Base-by-base conservation (phyloP, 2,797 vertebrate genomes). In the Oreortyx pictus region DNA sequence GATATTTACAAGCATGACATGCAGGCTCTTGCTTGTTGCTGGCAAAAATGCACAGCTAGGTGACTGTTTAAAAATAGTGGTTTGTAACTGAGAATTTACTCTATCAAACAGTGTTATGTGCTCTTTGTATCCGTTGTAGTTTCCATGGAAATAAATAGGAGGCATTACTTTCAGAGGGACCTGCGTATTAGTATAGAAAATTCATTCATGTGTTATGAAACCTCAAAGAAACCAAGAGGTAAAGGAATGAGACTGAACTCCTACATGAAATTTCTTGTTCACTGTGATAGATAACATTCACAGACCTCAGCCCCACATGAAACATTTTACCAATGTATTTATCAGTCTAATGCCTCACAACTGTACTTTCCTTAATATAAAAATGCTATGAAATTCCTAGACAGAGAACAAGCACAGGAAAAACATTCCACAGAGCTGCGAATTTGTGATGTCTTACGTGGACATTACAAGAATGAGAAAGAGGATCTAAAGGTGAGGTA, bases 251-350 rank as follows among this genome's bases (percentile, higher is more conserved):
- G 59, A n/a, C 29, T 11, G 24, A 29, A 41, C 22, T 27, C 49
- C 31, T 31, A 18, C 47, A 0, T 50, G 46, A 70, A 70, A 52
- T 23, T 29, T 60, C 33, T 7, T 59, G 35, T 47, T 80, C 1
- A 1, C 39, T 59, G 49, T 8, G n/a, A 7, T 29, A 62, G 7
- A 5, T 16, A 61, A 74, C 0, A 78, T 1, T 60, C 3, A 22
- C 29, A 11, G 8, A 8, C 3, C 16, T 31, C 14, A 10, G 3
- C 31, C 49, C 27, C 39, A 72, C 33, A 49, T 0, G 0, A 12
- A 44, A 44, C 0, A 1, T 1, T 27, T 11, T 37, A 8, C 70
- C 70, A 17, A 25, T 33, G 23, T 43, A n/a, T 56, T 47, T 46
- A 14, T 35, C 57, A 49, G 27, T 13, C 4, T 22, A 33, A 75